A percentile compares a stretch with the other conserved stretches of the same genome.
Conservation (phyloP, 2,888 invertebrate species). For the Aphodius sticticus region DNA sequence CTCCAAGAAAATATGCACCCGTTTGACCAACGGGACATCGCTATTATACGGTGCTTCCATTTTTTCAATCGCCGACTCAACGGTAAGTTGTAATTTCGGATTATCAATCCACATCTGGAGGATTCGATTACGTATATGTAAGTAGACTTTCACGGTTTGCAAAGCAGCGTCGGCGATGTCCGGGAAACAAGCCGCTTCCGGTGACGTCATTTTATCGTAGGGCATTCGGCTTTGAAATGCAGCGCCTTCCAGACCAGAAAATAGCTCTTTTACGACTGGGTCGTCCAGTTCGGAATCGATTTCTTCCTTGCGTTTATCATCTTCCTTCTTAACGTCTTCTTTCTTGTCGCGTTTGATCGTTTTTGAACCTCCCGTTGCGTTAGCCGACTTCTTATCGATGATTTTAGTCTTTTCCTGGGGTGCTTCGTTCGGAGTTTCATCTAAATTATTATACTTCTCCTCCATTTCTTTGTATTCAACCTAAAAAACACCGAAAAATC, state of each 20-base stretch:
- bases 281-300: constrained; percentile 73
- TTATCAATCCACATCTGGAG: constrained; percentile 96
- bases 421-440: constrained; percentile 70
- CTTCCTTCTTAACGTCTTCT: constrained; percentile 61
- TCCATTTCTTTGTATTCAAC: constrained; percentile 74
- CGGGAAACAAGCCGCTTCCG: constrained; percentile 92
- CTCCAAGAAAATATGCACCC: constrained; percentile 91
- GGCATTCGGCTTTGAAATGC: constrained; percentile 94
- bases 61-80: constrained; percentile 81
- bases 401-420: constrained; percentile 69
- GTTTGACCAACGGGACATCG: constrained; percentile 82
- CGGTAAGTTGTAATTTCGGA: constrained; percentile 88
- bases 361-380: constrained; percentile 58
- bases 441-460: constrained; percentile 69
- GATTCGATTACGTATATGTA: constrained; percentile 90
- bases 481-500: constrained; percentile 53
- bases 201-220: constrained; percentile 92
- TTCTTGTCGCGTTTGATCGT: constrained; percentile 61
- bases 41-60: constrained; percentile 94
- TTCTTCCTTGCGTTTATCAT: constrained; percentile 70
- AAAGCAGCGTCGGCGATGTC: constrained; percentile 87
- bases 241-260: constrained; percentile 80
- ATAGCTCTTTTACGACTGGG: constrained; percentile 61
- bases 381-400: constrained; percentile 65
- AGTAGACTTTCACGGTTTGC: constrained; percentile 85